Conservation (phyloP, 2,888 invertebrate species). For the Campoplex nolae region DNA sequence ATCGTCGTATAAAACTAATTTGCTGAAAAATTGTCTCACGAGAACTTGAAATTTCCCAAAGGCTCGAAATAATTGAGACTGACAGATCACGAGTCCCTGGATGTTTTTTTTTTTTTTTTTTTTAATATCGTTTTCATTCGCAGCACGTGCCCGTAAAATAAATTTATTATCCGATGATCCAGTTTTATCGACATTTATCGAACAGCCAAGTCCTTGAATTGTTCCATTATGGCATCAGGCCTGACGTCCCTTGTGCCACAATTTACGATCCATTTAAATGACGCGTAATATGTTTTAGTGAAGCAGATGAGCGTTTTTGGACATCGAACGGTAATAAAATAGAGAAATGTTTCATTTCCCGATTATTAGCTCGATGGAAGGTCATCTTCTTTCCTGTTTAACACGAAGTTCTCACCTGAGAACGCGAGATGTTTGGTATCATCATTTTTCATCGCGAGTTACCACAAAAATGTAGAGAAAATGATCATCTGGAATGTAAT, state of each 20-base stretch:
- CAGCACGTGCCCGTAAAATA: neutral
- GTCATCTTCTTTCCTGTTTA: slow-evolving; percentile 13
- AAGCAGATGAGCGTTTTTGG: neutral
- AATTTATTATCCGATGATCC: slow-evolving; percentile 15
- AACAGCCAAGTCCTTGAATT: slow-evolving; percentile 2
- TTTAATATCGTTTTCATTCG: neutral
- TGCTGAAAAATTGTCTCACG: neutral
- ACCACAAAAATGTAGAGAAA: neutral
- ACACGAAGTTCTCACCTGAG: neutral
- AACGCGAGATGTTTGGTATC: neutral
- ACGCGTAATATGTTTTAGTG: neutral
- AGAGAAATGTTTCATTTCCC: slow-evolving; percentile 28
- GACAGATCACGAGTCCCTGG: neutral
- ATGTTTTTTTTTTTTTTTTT: neutral
- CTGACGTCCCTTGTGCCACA: neutral
- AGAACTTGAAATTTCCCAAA: neutral
- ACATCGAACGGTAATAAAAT: slow-evolving; percentile 10
- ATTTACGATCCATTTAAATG: slow-evolving; percentile 11
- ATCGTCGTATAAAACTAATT: neutral
- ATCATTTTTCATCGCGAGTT: neutral
- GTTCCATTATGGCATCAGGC: neutral
- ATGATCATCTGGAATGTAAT: neutral
- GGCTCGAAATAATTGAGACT: neutral
- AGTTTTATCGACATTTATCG: slow-evolving; percentile 34
- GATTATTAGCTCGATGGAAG: slow-evolving; percentile 12